A percentile compares a stretch with the other conserved stretches of the same genome.
phyloP scores from a whole-genome alignment of 1,140 invertebrate species.

The Samia ricini region DNA sequence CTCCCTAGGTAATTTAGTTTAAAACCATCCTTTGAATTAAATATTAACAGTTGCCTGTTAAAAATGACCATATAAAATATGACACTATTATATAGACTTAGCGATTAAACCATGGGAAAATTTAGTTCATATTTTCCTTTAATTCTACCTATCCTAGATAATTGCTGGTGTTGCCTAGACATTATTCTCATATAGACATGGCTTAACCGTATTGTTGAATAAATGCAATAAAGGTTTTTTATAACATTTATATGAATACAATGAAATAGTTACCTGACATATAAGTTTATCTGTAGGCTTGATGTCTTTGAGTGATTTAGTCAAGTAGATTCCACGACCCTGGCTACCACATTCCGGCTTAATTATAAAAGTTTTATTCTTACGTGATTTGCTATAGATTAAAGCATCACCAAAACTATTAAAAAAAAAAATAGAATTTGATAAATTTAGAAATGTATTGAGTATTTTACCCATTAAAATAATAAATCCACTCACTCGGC shows the following conservation, averaged over 20 bases:
- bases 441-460: background rate
- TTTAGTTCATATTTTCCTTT: too few relatives aligned
- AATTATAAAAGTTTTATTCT: constrained; percentile 90
- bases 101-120: too few relatives aligned
- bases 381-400: constrained; percentile 81
- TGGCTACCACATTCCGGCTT: constrained; percentile 94
- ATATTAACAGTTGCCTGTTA: too few relatives aligned
- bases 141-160: too few relatives aligned
- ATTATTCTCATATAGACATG: too few relatives aligned
- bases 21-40: too few relatives aligned
- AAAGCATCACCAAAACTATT: constrained; percentile 81
- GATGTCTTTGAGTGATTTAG: constrained; percentile 87
- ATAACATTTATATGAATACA: background rate
- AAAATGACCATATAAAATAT: too few relatives aligned
- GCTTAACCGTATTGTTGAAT: too few relatives aligned
- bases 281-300: constrained; percentile 89
- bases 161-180: too few relatives aligned
- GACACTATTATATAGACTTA: too few relatives aligned
- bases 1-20: too few relatives aligned
- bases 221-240: too few relatives aligned
- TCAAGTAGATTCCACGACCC: constrained; percentile 91
- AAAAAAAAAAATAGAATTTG: background rate
- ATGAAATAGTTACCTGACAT: constrained; percentile 80
- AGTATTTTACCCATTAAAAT: background rate
- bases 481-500: constrained; percentile 83